Conservation (phyloP, 2,113 vertebrate species). For the Lethenteron reissneri region DNA sequence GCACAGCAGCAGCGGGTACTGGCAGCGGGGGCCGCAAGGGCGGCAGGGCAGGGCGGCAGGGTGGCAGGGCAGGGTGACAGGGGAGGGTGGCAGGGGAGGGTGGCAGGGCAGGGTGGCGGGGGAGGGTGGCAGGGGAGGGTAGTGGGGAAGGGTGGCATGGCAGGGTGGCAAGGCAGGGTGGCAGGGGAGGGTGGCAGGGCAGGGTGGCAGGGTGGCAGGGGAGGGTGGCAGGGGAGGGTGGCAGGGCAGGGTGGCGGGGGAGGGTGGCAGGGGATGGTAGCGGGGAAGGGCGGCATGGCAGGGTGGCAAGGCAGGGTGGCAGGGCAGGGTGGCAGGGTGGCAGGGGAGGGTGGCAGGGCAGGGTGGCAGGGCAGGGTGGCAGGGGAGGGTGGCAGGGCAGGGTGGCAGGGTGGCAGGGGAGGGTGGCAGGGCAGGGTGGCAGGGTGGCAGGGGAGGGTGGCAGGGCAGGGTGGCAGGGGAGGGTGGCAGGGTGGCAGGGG, state of each 20-base stretch:
- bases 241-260: too few relatives aligned
- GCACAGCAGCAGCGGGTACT: conserved; percentile 39
- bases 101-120: too few relatives aligned
- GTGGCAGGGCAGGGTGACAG: not conserved
- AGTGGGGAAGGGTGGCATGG: not conserved
- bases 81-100: too few relatives aligned
- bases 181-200: too few relatives aligned
- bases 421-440: not conserved
- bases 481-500: not conserved
- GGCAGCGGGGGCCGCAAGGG: conserved; percentile 1
- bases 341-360: not conserved
- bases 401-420: not conserved
- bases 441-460: not conserved
- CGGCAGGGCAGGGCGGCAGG: not conserved
- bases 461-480: not conserved
- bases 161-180: not conserved
- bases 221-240: too few relatives aligned
- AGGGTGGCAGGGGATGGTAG: too few relatives aligned
- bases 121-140: too few relatives aligned
- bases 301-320: not conserved
- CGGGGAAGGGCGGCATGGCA: not conserved
- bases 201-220: too few relatives aligned
- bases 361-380: not conserved
- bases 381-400: not conserved
- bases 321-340: not conserved